A percentile compares a stretch with the other conserved stretches of the same genome.
Evolutionary conservation across 2,113 vertebrate genomes (phyloP).

Genomic region (Phoenicopterus ruber): DNA sequence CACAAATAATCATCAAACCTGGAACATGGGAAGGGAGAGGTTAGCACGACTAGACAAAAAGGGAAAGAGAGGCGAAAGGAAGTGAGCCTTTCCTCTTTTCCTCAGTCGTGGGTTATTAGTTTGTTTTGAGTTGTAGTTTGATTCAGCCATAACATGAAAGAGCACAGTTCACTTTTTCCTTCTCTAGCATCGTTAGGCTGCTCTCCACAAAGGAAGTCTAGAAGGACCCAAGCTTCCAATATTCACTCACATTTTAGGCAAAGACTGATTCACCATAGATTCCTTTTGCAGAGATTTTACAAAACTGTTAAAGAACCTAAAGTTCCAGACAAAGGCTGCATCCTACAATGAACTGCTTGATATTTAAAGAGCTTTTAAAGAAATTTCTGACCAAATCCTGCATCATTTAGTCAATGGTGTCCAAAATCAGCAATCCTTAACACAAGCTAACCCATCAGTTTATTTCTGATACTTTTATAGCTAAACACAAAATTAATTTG

Average conservation of each 20-base stretch:
- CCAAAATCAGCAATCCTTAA: background rate
- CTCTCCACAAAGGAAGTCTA: background rate
- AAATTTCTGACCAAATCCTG: background rate
- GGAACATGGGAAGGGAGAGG: fast-evolving
- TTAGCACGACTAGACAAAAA: fast-evolving
- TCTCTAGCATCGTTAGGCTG: background rate
- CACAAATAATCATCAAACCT: background rate
- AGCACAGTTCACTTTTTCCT: background rate
- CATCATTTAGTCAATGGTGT: background rate
- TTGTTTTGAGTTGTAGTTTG: background rate
- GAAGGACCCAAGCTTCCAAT: background rate
- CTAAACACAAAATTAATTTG: background rate
- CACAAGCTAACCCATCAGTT: background rate
- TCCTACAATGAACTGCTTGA: background rate
- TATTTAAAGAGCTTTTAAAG: background rate
- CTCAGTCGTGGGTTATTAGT: background rate
- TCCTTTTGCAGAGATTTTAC: background rate
- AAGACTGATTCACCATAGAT: background rate
- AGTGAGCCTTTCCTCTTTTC: background rate
- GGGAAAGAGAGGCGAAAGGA: background rate
- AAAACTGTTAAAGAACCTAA: background rate
- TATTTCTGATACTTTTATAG: background rate
- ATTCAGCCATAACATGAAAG: background rate
- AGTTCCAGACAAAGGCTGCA: background rate
- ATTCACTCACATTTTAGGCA: background rate